Percentiles rank a stretch among this genome's conserved stretches.
Conservation (phyloP, 2,113 vertebrate genomes). For the Mola mola region DNA sequence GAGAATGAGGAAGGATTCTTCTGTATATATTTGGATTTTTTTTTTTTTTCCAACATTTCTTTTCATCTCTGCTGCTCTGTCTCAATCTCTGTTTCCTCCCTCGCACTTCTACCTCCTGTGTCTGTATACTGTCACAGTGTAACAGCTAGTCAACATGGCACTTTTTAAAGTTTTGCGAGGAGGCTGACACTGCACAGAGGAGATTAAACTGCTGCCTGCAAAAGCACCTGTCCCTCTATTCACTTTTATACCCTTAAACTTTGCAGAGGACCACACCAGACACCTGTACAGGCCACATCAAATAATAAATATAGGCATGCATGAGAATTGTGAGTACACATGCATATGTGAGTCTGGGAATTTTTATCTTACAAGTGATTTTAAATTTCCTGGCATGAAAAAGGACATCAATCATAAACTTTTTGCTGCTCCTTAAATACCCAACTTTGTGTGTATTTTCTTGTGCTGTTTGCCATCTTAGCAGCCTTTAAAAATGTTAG, state of each 20-base stretch:
- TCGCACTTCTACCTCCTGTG: constrained; percentile 42
- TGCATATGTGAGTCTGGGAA: background rate
- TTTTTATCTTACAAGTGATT: background rate
- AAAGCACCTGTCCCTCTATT: constrained; percentile 67
- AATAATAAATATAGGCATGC: background rate
- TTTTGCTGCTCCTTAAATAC: background rate
- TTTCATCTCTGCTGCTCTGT: constrained; percentile 44
- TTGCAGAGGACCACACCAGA: constrained; percentile 50
- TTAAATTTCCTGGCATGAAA: constrained; percentile 7
- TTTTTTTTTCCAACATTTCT: constrained; percentile 35
- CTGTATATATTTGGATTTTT: constrained; percentile 48
- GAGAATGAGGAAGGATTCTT: constrained; percentile 51
- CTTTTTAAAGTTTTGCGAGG: constrained; percentile 73
- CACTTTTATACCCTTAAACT: constrained; percentile 71
- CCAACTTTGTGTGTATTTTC: background rate
- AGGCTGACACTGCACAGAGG: constrained; percentile 71
- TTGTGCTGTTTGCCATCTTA: background rate
- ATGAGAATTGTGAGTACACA: background rate
- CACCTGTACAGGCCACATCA: background rate
- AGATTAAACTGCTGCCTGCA: constrained; percentile 70
- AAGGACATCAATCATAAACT: background rate
- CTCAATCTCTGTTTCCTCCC: constrained; percentile 45
- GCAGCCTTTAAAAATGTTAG: background rate
- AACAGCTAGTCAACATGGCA: constrained; percentile 72
- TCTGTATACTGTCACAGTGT: constrained; percentile 71